Evolutionary conservation across 2,113 vertebrate genomes (phyloP), one percentile per base, ranked within the genome.

Genomic region (Myodes glareolus): DNA sequence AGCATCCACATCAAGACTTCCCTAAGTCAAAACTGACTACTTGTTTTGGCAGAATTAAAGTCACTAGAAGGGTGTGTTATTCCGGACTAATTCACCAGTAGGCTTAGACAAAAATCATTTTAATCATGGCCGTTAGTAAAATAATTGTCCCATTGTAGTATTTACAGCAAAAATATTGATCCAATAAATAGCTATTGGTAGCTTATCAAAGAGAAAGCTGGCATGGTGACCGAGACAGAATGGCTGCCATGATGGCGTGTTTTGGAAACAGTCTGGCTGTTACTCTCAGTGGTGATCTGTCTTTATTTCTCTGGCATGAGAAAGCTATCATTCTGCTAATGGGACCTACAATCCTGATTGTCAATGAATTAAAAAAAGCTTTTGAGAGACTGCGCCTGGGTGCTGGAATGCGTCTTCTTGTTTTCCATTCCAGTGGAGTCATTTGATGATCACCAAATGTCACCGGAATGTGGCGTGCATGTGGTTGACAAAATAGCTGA

Each of bases 381-480:
- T 92, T 25, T 82, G n/a, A 94, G 42, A 80, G 77, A 86, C 17
- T 92, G 7, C 61, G 82, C 31, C 42, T 72, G 72, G 90, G 67
- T 92, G 87, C 31, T 89, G 72, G 52, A 94, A 95, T 85, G 75
- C 52, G 88, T 97, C n/a, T 92, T 50, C 52, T 93, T 36, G 58
- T 61, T 93, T 95, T 93, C 63, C 81, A 45, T 45, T 85, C 42
- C 65, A 67, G 50, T 85, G 12, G 90, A 95, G 45, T 90, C 50
- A 86, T 58, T 93, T 94, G 92, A 95, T 84, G 55, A 89, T 87
- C 96, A 97, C 68, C 68, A 97, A 97, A 97, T 97, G 67, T 95
- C 68, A 78, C 1, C 86, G 87, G 91, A 97, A 50, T 61, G 89
- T 94, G 50, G 55, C 50, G 68, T 91, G 65, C 25, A 93, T 91